A percentile compares a stretch with the other conserved stretches of the same genome.
phyloP scores from a whole-genome alignment of 2,888 invertebrate species.

The Spodoptera picta region DNA sequence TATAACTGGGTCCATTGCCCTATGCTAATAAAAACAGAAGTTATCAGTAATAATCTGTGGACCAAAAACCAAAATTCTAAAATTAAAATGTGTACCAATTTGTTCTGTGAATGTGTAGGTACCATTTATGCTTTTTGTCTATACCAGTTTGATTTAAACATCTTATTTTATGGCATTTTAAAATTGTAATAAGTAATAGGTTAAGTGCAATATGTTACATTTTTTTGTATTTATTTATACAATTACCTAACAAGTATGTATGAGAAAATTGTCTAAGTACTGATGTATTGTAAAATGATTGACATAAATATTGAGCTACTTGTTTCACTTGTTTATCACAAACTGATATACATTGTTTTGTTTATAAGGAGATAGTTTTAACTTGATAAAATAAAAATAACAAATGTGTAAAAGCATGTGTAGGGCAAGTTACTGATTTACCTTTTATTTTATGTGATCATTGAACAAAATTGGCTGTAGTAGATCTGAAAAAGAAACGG shows the following conservation, averaged over 20 bases:
- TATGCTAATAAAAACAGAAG: conserved; percentile 31
- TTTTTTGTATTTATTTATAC: no score
- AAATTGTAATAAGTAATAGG: no score
- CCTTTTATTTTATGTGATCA: conserved; percentile 54
- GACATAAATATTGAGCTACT: conserved; percentile 18
- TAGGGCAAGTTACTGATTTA: conserved; percentile 45
- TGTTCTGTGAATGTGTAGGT: no score
- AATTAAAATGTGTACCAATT: no score
- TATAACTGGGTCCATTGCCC: conserved; percentile 81
- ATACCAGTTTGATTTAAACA: no score
- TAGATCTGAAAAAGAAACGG: conserved; percentile 51
- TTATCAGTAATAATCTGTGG: background rate
- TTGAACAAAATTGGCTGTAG: conserved; percentile 41
- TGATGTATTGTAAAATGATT: no score
- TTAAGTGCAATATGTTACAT: no score
- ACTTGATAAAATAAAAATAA: conserved; percentile 2
- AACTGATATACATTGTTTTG: conserved; percentile 8
- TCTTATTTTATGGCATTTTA: no score
- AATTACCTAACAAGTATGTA: no score
- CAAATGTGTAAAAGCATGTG: conserved; percentile 19
- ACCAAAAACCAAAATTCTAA: no score
- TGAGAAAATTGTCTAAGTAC: no score
- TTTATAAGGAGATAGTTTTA: background rate
- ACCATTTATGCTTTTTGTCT: no score
- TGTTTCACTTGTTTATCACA: conserved; percentile 12